A percentile compares a stretch with the other conserved stretches of the same genome.
Conservation (phyloP, 2,797 vertebrate genomes). For the Peromyscus eremicus region DNA sequence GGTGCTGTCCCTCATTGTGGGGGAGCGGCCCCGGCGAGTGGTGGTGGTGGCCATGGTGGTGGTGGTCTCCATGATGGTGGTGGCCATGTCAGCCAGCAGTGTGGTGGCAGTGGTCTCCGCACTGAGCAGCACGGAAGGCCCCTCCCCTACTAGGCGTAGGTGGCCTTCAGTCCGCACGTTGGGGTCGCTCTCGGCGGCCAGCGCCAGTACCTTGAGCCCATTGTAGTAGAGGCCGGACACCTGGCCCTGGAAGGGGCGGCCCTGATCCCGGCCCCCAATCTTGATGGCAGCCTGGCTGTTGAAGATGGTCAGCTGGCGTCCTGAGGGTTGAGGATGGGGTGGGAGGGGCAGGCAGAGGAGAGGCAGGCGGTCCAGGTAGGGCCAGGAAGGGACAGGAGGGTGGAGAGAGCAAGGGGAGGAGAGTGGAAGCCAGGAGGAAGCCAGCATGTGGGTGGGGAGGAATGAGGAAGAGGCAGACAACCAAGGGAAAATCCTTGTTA, state of each 20-base stretch:
- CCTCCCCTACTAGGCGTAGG: constrained; percentile 95
- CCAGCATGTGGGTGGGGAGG: not conserved
- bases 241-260: constrained; percentile 97
- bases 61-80: constrained; percentile 99
- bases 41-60: constrained; percentile 99
- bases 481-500: constrained; percentile 78
- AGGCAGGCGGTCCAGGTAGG: not conserved
- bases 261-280: constrained; percentile 96
- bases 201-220: constrained; percentile 96
- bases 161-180: constrained; percentile 95
- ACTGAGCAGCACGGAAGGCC: constrained; percentile 93
- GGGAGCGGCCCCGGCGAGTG: constrained; percentile 94
- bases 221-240: constrained; percentile 98
- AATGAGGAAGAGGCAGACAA: constrained; percentile 70
- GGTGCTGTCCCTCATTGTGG: constrained; percentile 96
- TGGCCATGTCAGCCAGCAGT: constrained; percentile 96
- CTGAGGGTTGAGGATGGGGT: constrained; percentile 85
- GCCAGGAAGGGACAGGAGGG: constrained; percentile 44
- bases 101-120: constrained; percentile 95
- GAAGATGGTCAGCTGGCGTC: constrained; percentile 98
- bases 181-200: constrained; percentile 96
- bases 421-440: constrained; percentile 61
- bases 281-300: constrained; percentile 98
- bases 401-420: constrained; percentile 74
- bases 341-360: constrained; percentile 36